phyloP scores from a whole-genome alignment of 2,797 vertebrate genomes.

The Argya squamiceps region DNA sequence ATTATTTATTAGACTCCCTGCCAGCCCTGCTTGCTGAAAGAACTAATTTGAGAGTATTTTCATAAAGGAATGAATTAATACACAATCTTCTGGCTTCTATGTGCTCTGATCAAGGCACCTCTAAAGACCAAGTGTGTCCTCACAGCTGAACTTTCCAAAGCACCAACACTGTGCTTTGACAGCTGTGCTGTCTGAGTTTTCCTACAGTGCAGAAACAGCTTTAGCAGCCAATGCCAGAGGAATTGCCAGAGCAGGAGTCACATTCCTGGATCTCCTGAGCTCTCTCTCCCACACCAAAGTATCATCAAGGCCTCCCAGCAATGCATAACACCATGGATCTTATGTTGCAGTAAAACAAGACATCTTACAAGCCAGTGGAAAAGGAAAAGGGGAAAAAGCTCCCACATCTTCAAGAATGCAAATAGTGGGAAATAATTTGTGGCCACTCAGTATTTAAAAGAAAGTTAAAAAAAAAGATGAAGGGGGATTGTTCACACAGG shows the following conservation, averaged over 20 bases:
- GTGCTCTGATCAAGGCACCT: not conserved
- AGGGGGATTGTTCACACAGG: not conserved
- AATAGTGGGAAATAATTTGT: not conserved
- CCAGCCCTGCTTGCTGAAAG: not conserved
- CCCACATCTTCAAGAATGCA: not conserved
- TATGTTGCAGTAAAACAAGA: not conserved
- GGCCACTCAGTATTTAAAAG: not conserved
- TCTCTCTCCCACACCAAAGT: not conserved
- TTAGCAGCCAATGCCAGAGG: not conserved
- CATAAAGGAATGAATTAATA: not conserved
- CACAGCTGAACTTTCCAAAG: not conserved
- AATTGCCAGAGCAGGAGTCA: not conserved
- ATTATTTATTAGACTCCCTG: not conserved
- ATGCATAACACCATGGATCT: not conserved
- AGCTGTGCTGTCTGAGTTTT: not conserved
- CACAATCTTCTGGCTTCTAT: not conserved
- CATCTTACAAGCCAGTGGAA: not conserved
- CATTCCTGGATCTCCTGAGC: not conserved
- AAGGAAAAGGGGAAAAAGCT: not conserved
- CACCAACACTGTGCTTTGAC: not conserved
- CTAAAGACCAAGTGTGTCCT: not conserved
- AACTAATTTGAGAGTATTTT: not conserved
- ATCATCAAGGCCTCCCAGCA: not conserved
- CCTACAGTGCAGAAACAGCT: not conserved
- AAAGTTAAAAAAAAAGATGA: not conserved